Evolutionary conservation across 2,113 vertebrate genomes (phyloP), one percentile per base, ranked within the genome.

Genomic region (Anseranas semipalmata): DNA sequence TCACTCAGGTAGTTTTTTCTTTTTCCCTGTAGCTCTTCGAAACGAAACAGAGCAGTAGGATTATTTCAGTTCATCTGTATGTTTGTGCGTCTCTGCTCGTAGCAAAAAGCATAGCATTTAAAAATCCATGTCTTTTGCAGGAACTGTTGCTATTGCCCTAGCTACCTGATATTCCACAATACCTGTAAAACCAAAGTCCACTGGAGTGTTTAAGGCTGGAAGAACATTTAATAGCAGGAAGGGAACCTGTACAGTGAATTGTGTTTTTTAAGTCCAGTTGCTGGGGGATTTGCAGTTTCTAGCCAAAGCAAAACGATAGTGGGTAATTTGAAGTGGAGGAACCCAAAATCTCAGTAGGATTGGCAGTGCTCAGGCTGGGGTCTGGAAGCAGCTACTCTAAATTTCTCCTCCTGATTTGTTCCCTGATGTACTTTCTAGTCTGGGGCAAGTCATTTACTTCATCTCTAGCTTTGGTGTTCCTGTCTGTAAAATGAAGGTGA

Each of bases 1-100:
- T 94, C 92, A 86, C 59, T 94, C 58, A 59, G 77, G 79, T 80
- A 59, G 72, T 74, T 59, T 96, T 92, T 92, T 87, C 86, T 85
- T 93, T 78, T 93, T 92, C 81, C 28, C 4, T 12, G 33, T 85
- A 87, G 9, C 15, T 90, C 73, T 93, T 76, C 35, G 93, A 95
- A 90, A 92, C 7, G 15, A 80, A 94, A 67, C 72, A 78, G 84
- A 72, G 10, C 43, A 81, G 68, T 78, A 65, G 27, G 81, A 73
- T 63, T 73, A 45, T 94, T 97, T 89, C 52, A 76, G 79, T 74
- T 91, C 56, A 73, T 94, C 70, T 91, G 58, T 94, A 41, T 20
- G 13, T 45, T 72, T 7, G 11, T 89, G 63, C 87, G 27, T 95
- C 84, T 95, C 72, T 92, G 45, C 84, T 93, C 72, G 72, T 94